Evolutionary conservation across 2,113 vertebrate species (phyloP).

Genomic region (Perca flavescens): DNA sequence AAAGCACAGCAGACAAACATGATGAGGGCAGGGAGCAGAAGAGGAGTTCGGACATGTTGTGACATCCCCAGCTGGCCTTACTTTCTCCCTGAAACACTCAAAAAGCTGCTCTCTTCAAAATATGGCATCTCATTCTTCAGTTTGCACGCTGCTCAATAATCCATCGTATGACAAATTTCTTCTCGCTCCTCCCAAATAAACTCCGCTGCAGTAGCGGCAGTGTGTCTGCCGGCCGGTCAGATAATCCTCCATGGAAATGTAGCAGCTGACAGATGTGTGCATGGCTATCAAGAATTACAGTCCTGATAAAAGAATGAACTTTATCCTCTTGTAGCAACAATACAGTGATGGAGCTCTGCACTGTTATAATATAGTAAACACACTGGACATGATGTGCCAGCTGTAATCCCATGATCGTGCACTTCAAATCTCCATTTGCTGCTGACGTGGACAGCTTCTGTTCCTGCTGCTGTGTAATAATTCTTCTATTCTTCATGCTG

Average conservation of each 20-base stretch:
- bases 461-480: slow-evolving; percentile 3
- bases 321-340: slow-evolving; percentile 66
- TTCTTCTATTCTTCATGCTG: not conserved
- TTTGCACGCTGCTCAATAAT: slow-evolving; percentile 58
- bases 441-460: slow-evolving; percentile 26
- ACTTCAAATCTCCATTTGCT: slow-evolving; percentile 34
- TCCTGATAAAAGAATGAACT: slow-evolving; percentile 66
- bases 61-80: slow-evolving; percentile 1
- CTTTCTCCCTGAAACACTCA: too few relatives aligned
- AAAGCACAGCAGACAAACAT: not conserved
- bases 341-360: slow-evolving; percentile 28
- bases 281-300: slow-evolving; percentile 63
- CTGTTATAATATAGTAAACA: slow-evolving; percentile 54
- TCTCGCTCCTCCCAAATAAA: slow-evolving; percentile 52
- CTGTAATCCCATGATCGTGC: slow-evolving; percentile 34
- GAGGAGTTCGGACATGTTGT: slow-evolving; percentile 18
- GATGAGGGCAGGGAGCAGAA: slow-evolving; percentile 8
- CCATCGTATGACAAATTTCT: slow-evolving; percentile 44
- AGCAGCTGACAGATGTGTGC: slow-evolving; percentile 69
- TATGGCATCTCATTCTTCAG: slow-evolving; percentile 68
- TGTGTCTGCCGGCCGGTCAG: slow-evolving; percentile 25
- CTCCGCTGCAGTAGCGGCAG: slow-evolving; percentile 10
- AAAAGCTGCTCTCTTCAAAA: slow-evolving; percentile 36
- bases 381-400: slow-evolving; percentile 31
- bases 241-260: slow-evolving; percentile 68